Conservation (phyloP, 1,140 invertebrate genomes). For the Arctopsyche grandis region DNA sequence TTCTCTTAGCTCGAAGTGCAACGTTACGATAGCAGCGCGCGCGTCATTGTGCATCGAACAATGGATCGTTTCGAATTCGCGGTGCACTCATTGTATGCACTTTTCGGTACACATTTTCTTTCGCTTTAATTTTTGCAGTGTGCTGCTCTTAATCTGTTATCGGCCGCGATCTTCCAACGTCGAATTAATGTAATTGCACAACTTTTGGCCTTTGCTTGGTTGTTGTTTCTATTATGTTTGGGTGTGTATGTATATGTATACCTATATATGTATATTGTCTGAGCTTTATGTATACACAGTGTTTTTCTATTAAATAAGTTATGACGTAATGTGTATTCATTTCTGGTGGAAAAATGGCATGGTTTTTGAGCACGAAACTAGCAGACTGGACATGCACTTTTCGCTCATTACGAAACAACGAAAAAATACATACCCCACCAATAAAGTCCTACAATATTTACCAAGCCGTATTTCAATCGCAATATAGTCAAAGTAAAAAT, state of each 20-base stretch:
- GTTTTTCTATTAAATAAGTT: neutral
- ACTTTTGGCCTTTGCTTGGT: too few relatives aligned
- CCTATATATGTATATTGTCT: too few relatives aligned
- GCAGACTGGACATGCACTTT: neutral
- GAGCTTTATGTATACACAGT: too few relatives aligned
- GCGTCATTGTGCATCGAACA: conserved; percentile 26
- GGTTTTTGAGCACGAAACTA: conserved; percentile 11
- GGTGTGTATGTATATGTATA: too few relatives aligned
- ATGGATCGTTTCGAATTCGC: conserved; percentile 11
- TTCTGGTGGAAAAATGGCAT: neutral
- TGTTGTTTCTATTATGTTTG: too few relatives aligned
- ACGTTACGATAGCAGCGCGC: neutral
- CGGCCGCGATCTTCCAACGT: too few relatives aligned
- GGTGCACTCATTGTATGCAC: conserved; percentile 8
- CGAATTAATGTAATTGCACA: too few relatives aligned
- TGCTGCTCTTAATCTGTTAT: too few relatives aligned
- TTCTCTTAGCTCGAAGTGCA: neutral
- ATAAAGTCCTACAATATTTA: neutral
- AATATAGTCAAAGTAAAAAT: too few relatives aligned
- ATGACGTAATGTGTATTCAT: neutral
- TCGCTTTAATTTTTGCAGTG: too few relatives aligned
- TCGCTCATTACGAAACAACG: neutral
- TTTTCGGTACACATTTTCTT: neutral
- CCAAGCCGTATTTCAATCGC: too few relatives aligned
- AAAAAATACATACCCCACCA: neutral